Base-by-base conservation (phyloP, 2,797 vertebrate species). In the Sebastes matsubarae region DNA sequence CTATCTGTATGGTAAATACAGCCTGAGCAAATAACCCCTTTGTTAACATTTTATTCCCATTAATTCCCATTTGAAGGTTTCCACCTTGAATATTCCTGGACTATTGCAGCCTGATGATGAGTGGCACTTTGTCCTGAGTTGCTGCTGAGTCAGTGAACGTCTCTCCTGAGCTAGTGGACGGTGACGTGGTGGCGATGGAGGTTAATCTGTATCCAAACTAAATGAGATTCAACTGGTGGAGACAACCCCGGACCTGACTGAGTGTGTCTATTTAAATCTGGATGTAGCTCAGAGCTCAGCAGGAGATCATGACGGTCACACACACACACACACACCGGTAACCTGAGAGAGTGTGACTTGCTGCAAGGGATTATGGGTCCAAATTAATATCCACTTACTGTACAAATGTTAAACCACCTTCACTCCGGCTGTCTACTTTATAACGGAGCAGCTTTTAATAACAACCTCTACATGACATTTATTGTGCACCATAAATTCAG, bases 301-400 rank as follows among this genome's bases (percentile, higher is more conserved):
- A 61, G 64, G 77, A 72, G 54, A 30, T 76, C 64, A 70, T 60
- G 75, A 60, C 12, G 16, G 13, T 24, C 18, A 8, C 65, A 50
- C 36, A 78, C 36, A 58, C 58, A 54, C 29, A 3, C 61, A 61
- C 18, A 60, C 80, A 68, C 65, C 9, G 20, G 88, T 88, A 90
- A 93, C 85, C 65, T 77, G 89, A 92, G 69, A 85, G 25, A 65
- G 63, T 85, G 86, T 36, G 69, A 81, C 84, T 61, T 73, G 78
- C 84, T 89, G 81, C 82, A 88, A 85, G 63, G 90, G 88, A 89
- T 90, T 81, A 88, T 82, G 86, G 92, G 74, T 89, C 88, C 74
- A 87, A 83, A 89, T 87, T 84, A 89, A 91, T 89, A 77, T 90
- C 83, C 81, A 67, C 82, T 88, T 83, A 83, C 81, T 79, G 80